Conservation (phyloP, 2,888 invertebrate genomes). For the Rhamnusium bicolor region DNA sequence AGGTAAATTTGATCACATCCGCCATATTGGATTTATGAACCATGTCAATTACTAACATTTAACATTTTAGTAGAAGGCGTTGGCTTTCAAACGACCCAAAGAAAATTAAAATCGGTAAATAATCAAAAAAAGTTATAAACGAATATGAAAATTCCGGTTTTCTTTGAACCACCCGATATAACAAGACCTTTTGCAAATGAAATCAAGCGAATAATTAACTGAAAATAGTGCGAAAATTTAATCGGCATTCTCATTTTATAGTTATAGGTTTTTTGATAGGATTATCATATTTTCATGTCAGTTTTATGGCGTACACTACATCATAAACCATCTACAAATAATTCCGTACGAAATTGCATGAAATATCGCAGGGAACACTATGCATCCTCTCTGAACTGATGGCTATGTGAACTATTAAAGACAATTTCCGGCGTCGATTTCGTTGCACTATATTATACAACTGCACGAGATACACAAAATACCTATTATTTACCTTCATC, state of each 20-base stretch:
- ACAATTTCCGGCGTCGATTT: neutral
- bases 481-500: slow-evolving; percentile 3
- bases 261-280: slow-evolving; percentile 28
- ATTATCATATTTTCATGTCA: slow-evolving; percentile 6
- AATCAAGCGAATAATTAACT: neutral
- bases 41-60: too few species aligned
- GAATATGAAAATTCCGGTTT: too few species aligned
- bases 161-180: too few species aligned
- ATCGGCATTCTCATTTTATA: neutral
- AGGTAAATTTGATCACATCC: too few species aligned
- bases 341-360: slow-evolving; percentile 32
- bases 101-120: too few species aligned
- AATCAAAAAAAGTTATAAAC: too few species aligned
- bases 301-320: slow-evolving; percentile 15
- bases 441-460: slow-evolving; percentile 10
- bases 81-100: too few species aligned
- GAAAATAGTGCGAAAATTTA: slow-evolving; percentile 5
- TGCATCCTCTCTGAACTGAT: slow-evolving; percentile 24
- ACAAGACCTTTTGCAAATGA: too few species aligned
- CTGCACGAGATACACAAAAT: neutral
- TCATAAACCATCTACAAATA: slow-evolving; percentile 34
- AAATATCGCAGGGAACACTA: slow-evolving; percentile 16
- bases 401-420: slow-evolving; percentile 34
- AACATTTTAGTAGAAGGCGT: too few species aligned
- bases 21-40: too few species aligned